Conservation (phyloP, 2,797 vertebrate species). For the Poeciliopsis infans region DNA sequence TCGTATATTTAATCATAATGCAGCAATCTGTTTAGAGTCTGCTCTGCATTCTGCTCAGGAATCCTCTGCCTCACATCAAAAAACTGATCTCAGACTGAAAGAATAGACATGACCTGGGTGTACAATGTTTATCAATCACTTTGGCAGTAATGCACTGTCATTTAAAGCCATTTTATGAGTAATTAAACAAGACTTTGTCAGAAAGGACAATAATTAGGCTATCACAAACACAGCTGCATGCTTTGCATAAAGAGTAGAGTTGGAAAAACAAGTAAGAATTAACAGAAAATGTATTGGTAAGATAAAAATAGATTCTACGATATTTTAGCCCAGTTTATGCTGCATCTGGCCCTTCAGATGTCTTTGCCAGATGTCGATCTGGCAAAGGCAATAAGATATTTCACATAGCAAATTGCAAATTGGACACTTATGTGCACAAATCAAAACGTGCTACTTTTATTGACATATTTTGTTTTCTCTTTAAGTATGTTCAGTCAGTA, state of each 20-base stretch:
- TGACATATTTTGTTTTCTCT: too few relatives aligned
- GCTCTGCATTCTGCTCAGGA: conserved; percentile 1
- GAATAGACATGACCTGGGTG: background rate
- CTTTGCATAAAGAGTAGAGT: background rate
- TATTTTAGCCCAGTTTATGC: background rate
- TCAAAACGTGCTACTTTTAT: too few relatives aligned
- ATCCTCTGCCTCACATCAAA: background rate
- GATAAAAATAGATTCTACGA: background rate
- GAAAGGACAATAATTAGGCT: background rate
- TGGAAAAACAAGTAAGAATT: background rate
- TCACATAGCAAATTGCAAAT: too few relatives aligned
- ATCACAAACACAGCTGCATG: background rate
- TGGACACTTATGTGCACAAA: background rate
- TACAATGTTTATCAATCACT: conserved; percentile 1
- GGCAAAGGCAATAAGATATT: too few relatives aligned
- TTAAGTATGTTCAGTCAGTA: too few relatives aligned
- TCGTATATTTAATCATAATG: conserved; percentile 15
- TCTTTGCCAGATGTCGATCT: too few relatives aligned
- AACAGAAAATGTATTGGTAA: background rate
- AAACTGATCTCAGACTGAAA: conserved; percentile 2
- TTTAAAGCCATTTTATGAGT: background rate
- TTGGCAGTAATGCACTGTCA: background rate
- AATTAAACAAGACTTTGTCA: conserved; percentile 1
- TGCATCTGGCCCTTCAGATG: too few relatives aligned
- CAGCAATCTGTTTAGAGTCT: conserved; percentile 8